phyloP scores from a whole-genome alignment of 2,797 vertebrate species.

The Typhlichthys eigenmanni region DNA sequence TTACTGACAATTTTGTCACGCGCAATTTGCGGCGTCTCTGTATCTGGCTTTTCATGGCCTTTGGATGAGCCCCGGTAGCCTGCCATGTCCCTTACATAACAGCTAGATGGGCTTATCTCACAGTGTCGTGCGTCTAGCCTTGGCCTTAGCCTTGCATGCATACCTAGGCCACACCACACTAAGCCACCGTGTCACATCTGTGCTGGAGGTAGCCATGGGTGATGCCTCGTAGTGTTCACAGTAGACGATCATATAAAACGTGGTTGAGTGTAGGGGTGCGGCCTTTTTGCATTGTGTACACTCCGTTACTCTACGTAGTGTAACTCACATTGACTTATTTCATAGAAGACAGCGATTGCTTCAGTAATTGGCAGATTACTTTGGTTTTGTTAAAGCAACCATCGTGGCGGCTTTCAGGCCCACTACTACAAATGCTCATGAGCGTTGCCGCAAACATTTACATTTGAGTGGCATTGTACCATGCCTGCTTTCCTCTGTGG shows the following conservation, averaged over 20 bases:
- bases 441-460: too few relatives aligned
- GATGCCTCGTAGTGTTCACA: neutral
- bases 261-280: neutral
- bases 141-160: slow-evolving; percentile 5
- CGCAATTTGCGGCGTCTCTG: slow-evolving; percentile 9
- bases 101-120: slow-evolving; percentile 13
- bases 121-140: slow-evolving; percentile 15
- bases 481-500: neutral
- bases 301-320: too few relatives aligned
- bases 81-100: slow-evolving; percentile 35
- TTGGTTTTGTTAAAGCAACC: neutral
- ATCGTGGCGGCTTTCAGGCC: too few relatives aligned
- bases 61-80: slow-evolving; percentile 21
- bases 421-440: too few relatives aligned
- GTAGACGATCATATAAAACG: neutral
- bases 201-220: neutral
- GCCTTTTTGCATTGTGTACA: neutral
- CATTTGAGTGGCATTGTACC: too few relatives aligned
- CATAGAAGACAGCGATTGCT: neutral
- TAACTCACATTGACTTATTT: neutral
- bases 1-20: slow-evolving; percentile 26
- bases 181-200: slow-evolving; percentile 7
- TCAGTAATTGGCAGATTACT: neutral
- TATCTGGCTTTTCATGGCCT: slow-evolving; percentile 29
- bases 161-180: slow-evolving; percentile 22